Percentiles rank a stretch among this genome's conserved stretches.
phyloP scores from a whole-genome alignment of 2,113 vertebrate genomes.

The Aptenodytes forsteri region DNA sequence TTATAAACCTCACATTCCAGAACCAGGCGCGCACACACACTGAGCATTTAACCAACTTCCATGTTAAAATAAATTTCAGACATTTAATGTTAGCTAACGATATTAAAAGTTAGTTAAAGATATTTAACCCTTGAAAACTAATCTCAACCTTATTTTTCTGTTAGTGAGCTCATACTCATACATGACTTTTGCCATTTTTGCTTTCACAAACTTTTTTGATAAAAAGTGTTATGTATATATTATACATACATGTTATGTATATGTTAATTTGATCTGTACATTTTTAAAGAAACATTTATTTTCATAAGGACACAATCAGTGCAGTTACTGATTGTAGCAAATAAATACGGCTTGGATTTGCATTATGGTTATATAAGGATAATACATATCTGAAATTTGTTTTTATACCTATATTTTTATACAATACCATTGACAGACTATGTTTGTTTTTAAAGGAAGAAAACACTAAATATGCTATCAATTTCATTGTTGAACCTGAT shows the following conservation, averaged over 20 bases:
- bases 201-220: not conserved
- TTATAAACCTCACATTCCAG: conserved; percentile 13
- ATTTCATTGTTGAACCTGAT: not conserved
- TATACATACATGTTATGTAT: too few species aligned
- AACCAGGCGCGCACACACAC: not conserved
- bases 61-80: not conserved
- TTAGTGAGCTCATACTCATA: not conserved
- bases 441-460: not conserved
- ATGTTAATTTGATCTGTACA: not conserved
- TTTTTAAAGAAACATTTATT: conserved; percentile 8
- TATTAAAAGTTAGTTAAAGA: not conserved
- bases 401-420: not conserved
- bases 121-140: conserved; percentile 12
- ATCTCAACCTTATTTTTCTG: not conserved
- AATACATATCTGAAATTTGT: not conserved
- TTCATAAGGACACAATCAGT: not conserved
- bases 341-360: not conserved
- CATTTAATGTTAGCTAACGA: not conserved
- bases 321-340: not conserved
- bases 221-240: not conserved
- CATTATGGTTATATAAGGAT: not conserved
- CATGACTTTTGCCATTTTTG: not conserved
- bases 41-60: not conserved
- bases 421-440: not conserved
- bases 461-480: not conserved